Percentiles rank a stretch among this genome's conserved stretches.
Conservation (phyloP, 2,113 vertebrate genomes). For the Zosterops lateralis region DNA sequence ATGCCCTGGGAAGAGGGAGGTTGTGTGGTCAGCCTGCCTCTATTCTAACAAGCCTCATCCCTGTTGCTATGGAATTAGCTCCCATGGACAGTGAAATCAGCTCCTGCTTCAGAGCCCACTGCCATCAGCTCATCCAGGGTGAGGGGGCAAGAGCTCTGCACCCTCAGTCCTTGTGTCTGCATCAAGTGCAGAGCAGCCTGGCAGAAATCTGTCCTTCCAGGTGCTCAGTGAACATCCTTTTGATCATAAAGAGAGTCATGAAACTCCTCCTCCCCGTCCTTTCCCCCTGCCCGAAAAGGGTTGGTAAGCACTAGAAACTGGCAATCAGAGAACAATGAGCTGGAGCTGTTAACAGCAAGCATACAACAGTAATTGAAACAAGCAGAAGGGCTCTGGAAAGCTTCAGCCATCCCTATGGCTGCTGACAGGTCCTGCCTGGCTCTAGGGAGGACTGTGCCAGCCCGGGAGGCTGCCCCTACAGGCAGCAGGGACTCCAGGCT, state of each 20-base stretch:
- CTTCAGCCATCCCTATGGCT: not conserved
- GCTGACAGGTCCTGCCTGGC: not conserved
- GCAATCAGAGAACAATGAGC: not conserved
- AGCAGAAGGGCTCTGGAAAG: constrained; percentile 5
- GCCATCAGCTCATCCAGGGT: not conserved
- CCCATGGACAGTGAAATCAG: not conserved
- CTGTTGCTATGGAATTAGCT: constrained; percentile 24
- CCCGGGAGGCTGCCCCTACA: not conserved
- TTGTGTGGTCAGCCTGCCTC: not conserved
- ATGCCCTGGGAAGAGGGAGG: not conserved
- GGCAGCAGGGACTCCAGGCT: not conserved
- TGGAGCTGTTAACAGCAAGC: not conserved
- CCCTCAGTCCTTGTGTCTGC: not conserved
- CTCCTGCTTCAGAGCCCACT: not conserved
- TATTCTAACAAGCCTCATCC: not conserved
- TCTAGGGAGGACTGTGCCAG: not conserved
- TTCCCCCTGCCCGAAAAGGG: not conserved
- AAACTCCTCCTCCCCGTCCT: not conserved
- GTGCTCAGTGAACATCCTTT: not conserved
- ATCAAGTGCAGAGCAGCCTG: not conserved
- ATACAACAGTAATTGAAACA: constrained; percentile 2
- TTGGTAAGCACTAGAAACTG: not conserved
- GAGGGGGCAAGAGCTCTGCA: not conserved
- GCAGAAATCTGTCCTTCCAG: not conserved
- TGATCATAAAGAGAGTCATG: not conserved